Percentiles rank a stretch among this genome's conserved stretches.
phyloP scores from a whole-genome alignment of 2,888 invertebrate species.

The Lysandra bellargus region DNA sequence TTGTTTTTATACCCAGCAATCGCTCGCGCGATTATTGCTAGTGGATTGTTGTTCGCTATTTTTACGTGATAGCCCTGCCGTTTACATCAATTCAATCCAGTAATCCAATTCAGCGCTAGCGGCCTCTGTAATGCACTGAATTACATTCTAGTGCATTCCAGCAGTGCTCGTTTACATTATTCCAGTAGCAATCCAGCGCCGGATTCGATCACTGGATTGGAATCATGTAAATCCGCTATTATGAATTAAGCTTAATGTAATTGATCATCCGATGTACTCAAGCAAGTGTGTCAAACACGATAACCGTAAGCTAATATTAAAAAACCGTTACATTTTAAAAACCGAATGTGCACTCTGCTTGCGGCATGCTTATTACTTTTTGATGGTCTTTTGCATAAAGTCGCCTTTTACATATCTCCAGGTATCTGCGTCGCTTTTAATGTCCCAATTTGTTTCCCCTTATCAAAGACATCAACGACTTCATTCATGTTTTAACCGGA shows the following conservation, averaged over 20 bases:
- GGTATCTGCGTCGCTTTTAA: neutral
- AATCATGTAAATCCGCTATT: too few relatives aligned
- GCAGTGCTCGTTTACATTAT: too few relatives aligned
- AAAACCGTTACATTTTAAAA: slow-evolving; percentile 4
- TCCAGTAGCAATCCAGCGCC: too few relatives aligned
- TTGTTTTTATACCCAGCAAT: too few relatives aligned
- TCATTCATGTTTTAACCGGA: neutral
- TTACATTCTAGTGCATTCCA: too few relatives aligned
- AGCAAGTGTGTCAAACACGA: neutral
- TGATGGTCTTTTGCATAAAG: neutral
- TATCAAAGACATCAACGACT: slow-evolving; percentile 16
- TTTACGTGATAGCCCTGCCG: too few relatives aligned
- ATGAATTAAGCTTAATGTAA: neutral
- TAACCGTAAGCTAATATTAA: neutral
- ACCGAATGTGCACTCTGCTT: neutral
- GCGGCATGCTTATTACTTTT: neutral
- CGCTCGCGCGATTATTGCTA: too few relatives aligned
- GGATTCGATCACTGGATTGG: too few relatives aligned
- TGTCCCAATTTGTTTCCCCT: neutral
- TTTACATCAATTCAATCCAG: too few relatives aligned
- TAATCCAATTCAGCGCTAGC: too few relatives aligned
- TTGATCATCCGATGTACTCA: neutral
- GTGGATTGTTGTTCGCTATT: too few relatives aligned
- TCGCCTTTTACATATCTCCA: neutral
- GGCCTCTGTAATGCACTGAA: too few relatives aligned